These are phyloP conservation scores for Astreopora myriophthalma DNA, from an alignment of 64 coral and sea anemone species.

Conservation along the genomic window DNA sequence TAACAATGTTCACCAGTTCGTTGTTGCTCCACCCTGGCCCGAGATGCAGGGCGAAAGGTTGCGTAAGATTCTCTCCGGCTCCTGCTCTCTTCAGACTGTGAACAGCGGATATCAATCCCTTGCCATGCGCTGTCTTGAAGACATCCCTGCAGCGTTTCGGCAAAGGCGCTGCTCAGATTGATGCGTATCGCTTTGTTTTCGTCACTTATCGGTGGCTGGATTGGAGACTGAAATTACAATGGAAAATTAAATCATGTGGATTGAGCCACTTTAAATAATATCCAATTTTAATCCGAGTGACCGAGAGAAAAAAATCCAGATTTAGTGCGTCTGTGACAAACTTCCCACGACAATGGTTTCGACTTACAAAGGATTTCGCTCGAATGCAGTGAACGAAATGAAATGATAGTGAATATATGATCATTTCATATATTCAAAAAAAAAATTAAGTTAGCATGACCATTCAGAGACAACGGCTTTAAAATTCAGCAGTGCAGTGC, in stretches of 20 bases:
- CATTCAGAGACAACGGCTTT: too few species aligned
- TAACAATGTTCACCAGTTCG: background rate
- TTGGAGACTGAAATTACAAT: background rate
- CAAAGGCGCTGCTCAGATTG: background rate
- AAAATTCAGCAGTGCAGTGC: too few species aligned
- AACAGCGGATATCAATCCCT: constrained; percentile 26
- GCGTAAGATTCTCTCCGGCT: background rate
- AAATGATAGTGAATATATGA: too few species aligned
- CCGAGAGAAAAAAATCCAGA: too few species aligned
- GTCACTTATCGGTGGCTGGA: background rate
- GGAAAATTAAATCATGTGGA: background rate
- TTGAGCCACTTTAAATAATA: too few species aligned
- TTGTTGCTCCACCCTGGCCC: background rate
- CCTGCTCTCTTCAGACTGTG: background rate
- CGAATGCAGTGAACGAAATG: too few species aligned
- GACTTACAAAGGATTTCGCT: too few species aligned
- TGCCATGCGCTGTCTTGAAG: constrained; percentile 18
- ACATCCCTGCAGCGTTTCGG: background rate
- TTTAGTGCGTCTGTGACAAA: too few species aligned
- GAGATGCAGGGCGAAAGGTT: background rate
- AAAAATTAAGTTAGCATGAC: too few species aligned
- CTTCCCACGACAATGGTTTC: too few species aligned
- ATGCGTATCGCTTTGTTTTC: background rate
- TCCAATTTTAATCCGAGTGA: too few species aligned
- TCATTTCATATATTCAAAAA: too few species aligned